Evolutionary conservation across 2,888 invertebrate species (phyloP), one percentile per base, ranked within the genome.

Genomic region (Linnaemya vulpina): DNA sequence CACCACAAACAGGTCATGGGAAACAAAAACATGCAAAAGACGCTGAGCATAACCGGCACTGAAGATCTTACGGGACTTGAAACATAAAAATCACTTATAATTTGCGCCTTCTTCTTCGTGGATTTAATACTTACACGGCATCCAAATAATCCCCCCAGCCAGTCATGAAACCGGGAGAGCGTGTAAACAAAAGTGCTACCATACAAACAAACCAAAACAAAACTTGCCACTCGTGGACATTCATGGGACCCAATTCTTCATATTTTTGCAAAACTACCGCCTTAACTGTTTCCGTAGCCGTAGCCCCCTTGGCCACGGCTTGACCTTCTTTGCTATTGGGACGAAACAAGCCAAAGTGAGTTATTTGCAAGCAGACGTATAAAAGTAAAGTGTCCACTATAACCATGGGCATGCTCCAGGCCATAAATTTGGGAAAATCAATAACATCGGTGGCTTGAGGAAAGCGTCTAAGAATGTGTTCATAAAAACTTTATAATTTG

Each of bases 1-100:
- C 96, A 92, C 92, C 95, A 97, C 87, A 95, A 94, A 53, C 96
- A 94, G 22, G 95, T 94, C 84, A 96, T 95, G 0, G 98, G 98
- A 9, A 98, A 93, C 1, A 96, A 92, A 92, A 98, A 98, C 90
- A 98, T 94, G 0, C 97, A 89, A 25, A 97, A 92, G 0, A 96
- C 95, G 15, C 97, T 94, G 73, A 96, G 94, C 90, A 97, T 94
- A 0, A 97, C 96, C 0, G 96, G 95, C 0, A 95, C 95, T 0
- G 96, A 89, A 22, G 88, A 88, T 35, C 80, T 86, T 3, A 92
- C 88, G 0, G 20, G 0, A 11, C 91, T 90, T 30, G 13, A 85
- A 86, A 77, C 20, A 22, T 62, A 53, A 49, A 75, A 62, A 17
- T 53, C 2, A 30, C n/a, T n/a, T n/a, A n/a, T n/a, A n/a, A n/a